phyloP scores from a whole-genome alignment of 2,113 vertebrate genomes.

The Oryzias celebensis region DNA sequence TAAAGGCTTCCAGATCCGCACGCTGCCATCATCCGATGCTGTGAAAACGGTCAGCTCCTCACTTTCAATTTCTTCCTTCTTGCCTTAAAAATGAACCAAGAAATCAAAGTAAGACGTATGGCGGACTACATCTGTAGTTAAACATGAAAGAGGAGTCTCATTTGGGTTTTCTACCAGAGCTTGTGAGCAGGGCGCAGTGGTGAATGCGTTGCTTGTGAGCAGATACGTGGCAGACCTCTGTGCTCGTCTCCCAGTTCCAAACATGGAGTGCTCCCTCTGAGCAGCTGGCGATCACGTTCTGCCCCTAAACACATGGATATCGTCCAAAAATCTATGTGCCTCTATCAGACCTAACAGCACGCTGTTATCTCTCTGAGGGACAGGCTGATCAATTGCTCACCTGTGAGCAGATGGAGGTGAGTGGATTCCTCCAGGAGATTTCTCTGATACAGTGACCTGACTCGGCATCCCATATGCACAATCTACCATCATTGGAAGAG shows the following conservation, averaged over 20 bases:
- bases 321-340: background rate
- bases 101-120: background rate
- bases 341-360: too few species aligned
- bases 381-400: conserved; percentile 47
- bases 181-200: conserved; percentile 65
- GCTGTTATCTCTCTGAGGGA: background rate
- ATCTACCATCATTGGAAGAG: conserved; percentile 80
- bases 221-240: conserved; percentile 81
- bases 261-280: conserved; percentile 81
- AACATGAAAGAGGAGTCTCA: background rate
- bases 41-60: conserved; percentile 70
- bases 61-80: conserved; percentile 20
- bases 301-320: conserved; percentile 64
- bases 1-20: conserved; percentile 76
- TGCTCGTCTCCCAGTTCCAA: conserved; percentile 77
- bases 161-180: conserved; percentile 36
- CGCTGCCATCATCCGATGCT: conserved; percentile 74
- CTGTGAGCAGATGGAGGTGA: conserved; percentile 76
- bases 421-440: conserved; percentile 74
- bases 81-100: conserved; percentile 32
- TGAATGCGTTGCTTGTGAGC: conserved; percentile 78
- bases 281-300: conserved; percentile 75
- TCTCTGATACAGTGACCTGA: conserved; percentile 60
- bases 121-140: background rate
- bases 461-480: conserved; percentile 80